phyloP scores from a whole-genome alignment of 2,797 vertebrate species.

The Sebastolobus alascanus region DNA sequence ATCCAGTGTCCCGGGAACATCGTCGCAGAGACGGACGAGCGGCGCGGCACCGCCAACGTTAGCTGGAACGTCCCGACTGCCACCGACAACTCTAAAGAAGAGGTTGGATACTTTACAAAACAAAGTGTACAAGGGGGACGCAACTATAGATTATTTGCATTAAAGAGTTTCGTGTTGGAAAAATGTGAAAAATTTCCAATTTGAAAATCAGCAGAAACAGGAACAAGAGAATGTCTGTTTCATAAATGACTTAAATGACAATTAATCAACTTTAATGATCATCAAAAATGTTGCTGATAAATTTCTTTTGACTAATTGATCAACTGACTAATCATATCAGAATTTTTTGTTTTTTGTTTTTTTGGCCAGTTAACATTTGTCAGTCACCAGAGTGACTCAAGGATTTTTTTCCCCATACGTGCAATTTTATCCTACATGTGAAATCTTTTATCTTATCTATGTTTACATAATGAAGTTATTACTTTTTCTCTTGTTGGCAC shows the following conservation, averaged over 20 bases:
- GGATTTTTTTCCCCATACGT: no score
- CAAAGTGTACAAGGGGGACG: no score
- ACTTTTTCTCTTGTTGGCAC: no score
- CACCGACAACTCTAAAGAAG: conserved; percentile 92
- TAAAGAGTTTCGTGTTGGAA: not conserved
- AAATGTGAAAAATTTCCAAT: not conserved
- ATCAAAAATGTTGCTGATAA: not conserved
- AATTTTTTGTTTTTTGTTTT: not conserved
- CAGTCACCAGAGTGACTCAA: not conserved
- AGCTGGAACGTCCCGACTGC: conserved; percentile 90
- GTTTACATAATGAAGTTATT: no score
- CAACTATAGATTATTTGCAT: not conserved
- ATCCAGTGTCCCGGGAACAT: conserved; percentile 92
- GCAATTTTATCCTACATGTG: no score
- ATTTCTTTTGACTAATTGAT: not conserved
- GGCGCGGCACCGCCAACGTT: conserved; percentile 91
- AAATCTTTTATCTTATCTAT: no score
- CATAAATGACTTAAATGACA: not conserved
- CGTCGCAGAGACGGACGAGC: conserved; percentile 87
- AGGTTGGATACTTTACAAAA: conserved; percentile 80
- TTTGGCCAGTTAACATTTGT: not conserved
- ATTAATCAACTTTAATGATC: not conserved
- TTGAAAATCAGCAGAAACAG: not conserved
- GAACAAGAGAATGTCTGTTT: not conserved
- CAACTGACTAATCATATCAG: not conserved